Base-by-base conservation (phyloP, 2,888 invertebrate genomes). In the Drosophila tanythrix region DNA sequence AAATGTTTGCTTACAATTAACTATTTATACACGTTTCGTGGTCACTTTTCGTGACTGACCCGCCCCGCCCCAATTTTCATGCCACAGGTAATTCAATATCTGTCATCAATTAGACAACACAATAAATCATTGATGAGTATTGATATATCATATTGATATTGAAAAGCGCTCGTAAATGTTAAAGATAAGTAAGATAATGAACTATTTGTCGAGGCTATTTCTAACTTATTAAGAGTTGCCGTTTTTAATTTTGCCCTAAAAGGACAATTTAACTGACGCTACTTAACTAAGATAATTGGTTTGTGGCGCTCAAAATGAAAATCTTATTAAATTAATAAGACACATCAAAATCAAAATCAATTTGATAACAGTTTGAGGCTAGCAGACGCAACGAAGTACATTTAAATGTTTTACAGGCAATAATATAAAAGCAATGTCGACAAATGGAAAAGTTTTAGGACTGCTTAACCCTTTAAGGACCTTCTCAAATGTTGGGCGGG, bases 361-460 rank as follows among this genome's bases (percentile, higher is more conserved):
- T 46, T 25, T 46, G 15, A 46, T 8, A 25, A 8, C 46, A 25
- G 6, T 43, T 13, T 25, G 21, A 2, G 25, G 21, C 5, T 43
- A 21, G 43, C 43, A 43, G 43, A 11, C 43, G 43, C 21, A 13
- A 7, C 3, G 21, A 46, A 15, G 46, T 46, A 46, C 46, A 46
- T 25, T 46, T 15, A 15, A 46, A 25, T 25, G 25, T 15, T 21
- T 1, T 15, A 6, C 21, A 21, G 43, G 3, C 13, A 13, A 43
- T 21, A 43, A 21, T 6, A 21, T 43, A 66, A 59, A 65, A 53
- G 65, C 59, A 27, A 50, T 27, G 10, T 18, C 25, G 66, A 63
- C 46, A 72, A 73, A 70, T 76, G 71, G 46, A 79, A 84, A 83
- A 87, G 74, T 88, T 87, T 74, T 79, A 77, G 67, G 59, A 50